phyloP scores from a whole-genome alignment of 2,797 vertebrate genomes.

The Hapalemur alaotrensis region DNA sequence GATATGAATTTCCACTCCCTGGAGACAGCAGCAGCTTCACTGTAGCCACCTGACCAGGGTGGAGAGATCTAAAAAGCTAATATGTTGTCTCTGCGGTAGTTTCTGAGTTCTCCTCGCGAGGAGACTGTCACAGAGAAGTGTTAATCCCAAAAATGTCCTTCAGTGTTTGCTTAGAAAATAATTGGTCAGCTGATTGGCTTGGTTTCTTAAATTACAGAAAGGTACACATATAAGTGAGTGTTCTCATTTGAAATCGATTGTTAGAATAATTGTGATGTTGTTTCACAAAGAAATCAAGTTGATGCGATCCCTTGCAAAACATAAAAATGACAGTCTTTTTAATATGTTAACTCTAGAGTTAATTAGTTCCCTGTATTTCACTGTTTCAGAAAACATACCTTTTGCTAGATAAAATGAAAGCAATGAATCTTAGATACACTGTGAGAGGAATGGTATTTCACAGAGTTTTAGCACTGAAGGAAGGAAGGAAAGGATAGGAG shows the following conservation, averaged over 20 bases:
- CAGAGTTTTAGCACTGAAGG: slow-evolving; percentile 17
- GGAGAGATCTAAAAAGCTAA: slow-evolving; percentile 76
- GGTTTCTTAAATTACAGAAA: slow-evolving; percentile 60
- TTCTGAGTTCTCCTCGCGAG: not conserved
- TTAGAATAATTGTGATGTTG: not conserved
- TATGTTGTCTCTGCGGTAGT: slow-evolving; percentile 49
- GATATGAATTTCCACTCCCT: slow-evolving; percentile 81
- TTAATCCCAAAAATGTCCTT: slow-evolving; percentile 35
- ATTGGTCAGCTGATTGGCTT: not conserved
- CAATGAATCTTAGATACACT: not conserved
- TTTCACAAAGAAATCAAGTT: not conserved
- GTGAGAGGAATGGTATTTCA: slow-evolving; percentile 26
- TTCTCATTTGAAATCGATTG: slow-evolving; percentile 37
- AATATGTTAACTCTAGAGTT: slow-evolving; percentile 24
- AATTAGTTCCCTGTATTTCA: slow-evolving; percentile 48
- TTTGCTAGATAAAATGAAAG: slow-evolving; percentile 61
- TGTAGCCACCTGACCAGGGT: slow-evolving; percentile 77
- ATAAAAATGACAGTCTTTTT: not conserved
- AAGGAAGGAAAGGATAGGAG: slow-evolving; percentile 15
- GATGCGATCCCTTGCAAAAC: slow-evolving; percentile 27
- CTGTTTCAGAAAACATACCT: slow-evolving; percentile 48
- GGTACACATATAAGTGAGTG: not conserved
- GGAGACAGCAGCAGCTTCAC: slow-evolving; percentile 71
- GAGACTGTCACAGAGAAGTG: not conserved
- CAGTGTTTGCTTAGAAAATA: slow-evolving; percentile 43